Conservation (phyloP, 2,113 vertebrate species). For the Mesembrinibis cayennensis region DNA sequence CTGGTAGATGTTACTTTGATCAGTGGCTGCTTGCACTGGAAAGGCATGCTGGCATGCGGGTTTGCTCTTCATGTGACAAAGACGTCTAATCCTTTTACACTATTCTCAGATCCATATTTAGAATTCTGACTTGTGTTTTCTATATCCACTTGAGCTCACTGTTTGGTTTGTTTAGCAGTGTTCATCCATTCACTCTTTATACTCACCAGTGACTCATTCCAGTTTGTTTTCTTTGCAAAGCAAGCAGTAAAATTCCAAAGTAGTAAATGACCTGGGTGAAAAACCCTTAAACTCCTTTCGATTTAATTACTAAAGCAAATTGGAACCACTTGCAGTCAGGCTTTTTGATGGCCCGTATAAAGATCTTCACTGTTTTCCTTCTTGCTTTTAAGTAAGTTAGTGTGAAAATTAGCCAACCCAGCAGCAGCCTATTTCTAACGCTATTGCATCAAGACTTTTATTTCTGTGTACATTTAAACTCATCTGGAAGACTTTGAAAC, state of each 20-base stretch:
- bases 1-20: conserved; percentile 77
- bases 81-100: conserved; percentile 76
- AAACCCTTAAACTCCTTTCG: conserved; percentile 83
- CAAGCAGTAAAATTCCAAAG: conserved; percentile 78
- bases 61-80: conserved; percentile 74
- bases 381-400: conserved; percentile 70
- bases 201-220: conserved; percentile 54
- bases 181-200: conserved; percentile 62
- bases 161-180: conserved; percentile 68
- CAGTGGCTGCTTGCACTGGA: conserved; percentile 70
- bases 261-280: conserved; percentile 87
- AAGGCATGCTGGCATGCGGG: conserved; percentile 66
- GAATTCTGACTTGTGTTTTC: conserved; percentile 72
- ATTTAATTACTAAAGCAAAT: conserved; percentile 95
- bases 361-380: conserved; percentile 75
- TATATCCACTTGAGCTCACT: conserved; percentile 70
- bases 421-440: neutral
- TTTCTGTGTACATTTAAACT: neutral
- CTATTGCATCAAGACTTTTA: neutral
- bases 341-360: conserved; percentile 82
- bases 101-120: conserved; percentile 80
- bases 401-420: conserved; percentile 54
- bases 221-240: conserved; percentile 79
- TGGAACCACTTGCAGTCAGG: conserved; percentile 87
- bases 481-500: neutral